A percentile compares a stretch with the other conserved stretches of the same genome.
phyloP scores from a whole-genome alignment of 2,888 invertebrate genomes.

The Emesis furor region DNA sequence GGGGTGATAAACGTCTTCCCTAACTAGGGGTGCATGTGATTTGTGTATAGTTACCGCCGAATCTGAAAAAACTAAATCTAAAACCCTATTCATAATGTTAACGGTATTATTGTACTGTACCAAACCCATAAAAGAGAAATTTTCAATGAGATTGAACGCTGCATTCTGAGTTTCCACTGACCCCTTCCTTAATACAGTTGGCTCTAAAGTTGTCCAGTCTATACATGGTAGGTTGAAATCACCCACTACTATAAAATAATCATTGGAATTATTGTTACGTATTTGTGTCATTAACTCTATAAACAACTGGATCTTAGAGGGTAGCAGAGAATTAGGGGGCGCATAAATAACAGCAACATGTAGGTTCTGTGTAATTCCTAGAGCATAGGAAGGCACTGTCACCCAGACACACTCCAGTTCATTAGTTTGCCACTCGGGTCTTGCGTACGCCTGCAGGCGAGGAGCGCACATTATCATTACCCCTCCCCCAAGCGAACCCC shows the following conservation, averaged over 20 bases:
- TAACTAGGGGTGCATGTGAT: neutral
- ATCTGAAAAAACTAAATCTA: neutral
- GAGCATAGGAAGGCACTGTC: neutral
- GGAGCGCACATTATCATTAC: too few relatives aligned
- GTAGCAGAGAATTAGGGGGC: neutral
- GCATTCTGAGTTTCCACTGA: slow-evolving; percentile 28
- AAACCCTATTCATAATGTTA: neutral
- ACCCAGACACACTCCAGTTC: neutral
- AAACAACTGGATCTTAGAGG: neutral
- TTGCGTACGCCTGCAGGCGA: neutral
- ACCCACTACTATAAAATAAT: slow-evolving; percentile 47
- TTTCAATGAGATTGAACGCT: neutral
- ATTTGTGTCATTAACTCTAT: slow-evolving; percentile 15
- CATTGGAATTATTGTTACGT: slow-evolving; percentile 30
- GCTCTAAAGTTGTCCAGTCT: slow-evolving; percentile 37
- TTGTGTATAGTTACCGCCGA: neutral
- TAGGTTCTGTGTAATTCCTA: neutral
- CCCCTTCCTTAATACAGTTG: slow-evolving; percentile 27
- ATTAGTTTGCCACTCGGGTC: neutral
- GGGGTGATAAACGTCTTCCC: neutral
- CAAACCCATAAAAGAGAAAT: neutral
- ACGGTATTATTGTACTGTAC: neutral
- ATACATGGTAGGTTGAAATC: slow-evolving; percentile 58
- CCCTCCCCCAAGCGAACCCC: neutral
- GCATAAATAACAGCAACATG: neutral